Base-by-base conservation (phyloP, 1,140 invertebrate species). In the Tigriopus japonicus region DNA sequence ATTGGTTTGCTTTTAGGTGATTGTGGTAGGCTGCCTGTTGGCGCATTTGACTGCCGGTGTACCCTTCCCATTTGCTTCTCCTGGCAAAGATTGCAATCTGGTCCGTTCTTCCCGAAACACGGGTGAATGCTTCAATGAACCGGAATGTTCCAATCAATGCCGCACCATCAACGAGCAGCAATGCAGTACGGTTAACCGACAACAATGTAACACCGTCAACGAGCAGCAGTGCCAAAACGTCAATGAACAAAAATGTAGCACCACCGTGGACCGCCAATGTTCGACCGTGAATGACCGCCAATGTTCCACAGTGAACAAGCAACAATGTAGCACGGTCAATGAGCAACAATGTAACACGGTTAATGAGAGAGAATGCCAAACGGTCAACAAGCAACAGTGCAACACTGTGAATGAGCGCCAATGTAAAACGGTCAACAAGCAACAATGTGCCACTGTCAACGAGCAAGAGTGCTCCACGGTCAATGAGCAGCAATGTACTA, bases 261-360 rank as follows among this genome's bases (percentile, higher is more conserved):
- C 59, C 17, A 52, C 41, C 51, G 40, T 35, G 13, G 59, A 61
- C 12, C 10, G 51, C 24, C 43, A 61, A 51, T 61, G 59, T 35
- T 28, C 14, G 9, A 54, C 52, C 23, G 59, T 61, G 23, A 56
- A 61, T 19, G 51, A 61, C 23, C 49, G 42, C 21, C 17, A 61
- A 53, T 61, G 59, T 21, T n/a, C 15, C 2, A 61, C 59, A 10
- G 49, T 56, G 2, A 61, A 61, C 28, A 35, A 53, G 23, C 49
- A 61, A 45, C 14, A 56, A 40, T 60, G 58, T 35, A 21, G 15
- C 6, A 60, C 43, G n/a, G 58, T 60, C 58, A 60, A 60, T 54
- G 58, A 60, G 45, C n/a, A 60, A 6, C 23, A 60, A 52, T 60
- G 59, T 61, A 10, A 15, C 12, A 60, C 58, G 13, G 43, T 60